Conservation (phyloP, 2,113 vertebrate species). For the Acinonyx jubatus region DNA sequence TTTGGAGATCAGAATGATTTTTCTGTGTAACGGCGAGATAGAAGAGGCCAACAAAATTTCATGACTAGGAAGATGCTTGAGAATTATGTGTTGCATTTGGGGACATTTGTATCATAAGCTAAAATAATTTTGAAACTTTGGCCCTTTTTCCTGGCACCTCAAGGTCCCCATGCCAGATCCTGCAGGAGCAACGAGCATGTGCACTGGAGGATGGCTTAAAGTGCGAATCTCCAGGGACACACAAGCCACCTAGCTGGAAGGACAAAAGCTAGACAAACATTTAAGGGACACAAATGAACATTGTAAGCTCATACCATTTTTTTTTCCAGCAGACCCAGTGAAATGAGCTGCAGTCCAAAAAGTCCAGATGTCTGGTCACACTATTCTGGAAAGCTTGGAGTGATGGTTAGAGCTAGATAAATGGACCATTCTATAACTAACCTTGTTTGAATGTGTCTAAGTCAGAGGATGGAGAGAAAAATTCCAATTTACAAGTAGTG, state of each 20-base stretch:
- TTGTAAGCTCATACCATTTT: background rate
- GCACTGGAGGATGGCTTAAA: background rate
- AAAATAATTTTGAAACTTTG: conserved; percentile 48
- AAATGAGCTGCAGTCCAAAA: background rate
- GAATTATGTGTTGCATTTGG: conserved; percentile 33
- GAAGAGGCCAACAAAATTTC: conserved; percentile 58
- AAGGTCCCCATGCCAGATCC: background rate
- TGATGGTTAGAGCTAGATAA: background rate
- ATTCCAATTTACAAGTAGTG: conserved; percentile 53
- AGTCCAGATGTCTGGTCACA: conserved; percentile 38
- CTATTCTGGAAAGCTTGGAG: background rate
- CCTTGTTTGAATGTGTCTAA: conserved; percentile 54
- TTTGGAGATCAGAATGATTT: conserved; percentile 31
- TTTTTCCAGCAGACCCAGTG: background rate
- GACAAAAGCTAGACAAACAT: background rate
- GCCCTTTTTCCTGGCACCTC: conserved; percentile 46
- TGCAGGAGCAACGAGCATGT: background rate
- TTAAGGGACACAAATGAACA: background rate
- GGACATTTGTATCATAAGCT: conserved; percentile 39
- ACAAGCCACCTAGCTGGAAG: background rate
- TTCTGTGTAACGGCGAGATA: conserved; percentile 10
- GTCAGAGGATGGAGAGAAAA: conserved; percentile 59
- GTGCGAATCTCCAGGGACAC: background rate
- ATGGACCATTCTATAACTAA: conserved; percentile 25
- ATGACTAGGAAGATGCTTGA: conserved; percentile 36